phyloP scores from a whole-genome alignment of 2,113 vertebrate species.

The Smithornis capensis region DNA sequence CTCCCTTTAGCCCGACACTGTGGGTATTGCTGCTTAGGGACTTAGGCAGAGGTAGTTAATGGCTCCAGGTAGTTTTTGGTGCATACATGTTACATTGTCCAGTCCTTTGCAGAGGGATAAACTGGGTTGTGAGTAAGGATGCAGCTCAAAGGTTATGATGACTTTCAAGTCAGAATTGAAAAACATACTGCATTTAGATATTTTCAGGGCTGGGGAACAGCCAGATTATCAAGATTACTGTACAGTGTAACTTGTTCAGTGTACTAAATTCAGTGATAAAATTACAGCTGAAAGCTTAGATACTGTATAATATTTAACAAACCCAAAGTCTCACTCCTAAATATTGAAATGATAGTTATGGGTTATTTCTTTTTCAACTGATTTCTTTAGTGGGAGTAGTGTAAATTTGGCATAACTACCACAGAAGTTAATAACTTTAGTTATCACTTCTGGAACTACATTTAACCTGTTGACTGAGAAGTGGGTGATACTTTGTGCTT shows the following conservation, averaged over 20 bases:
- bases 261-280: neutral
- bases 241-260: neutral
- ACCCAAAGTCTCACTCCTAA: neutral
- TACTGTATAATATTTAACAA: neutral
- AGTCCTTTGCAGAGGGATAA: neutral
- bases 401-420: neutral
- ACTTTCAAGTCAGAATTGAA: neutral
- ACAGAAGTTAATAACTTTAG: neutral
- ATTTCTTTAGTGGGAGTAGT: neutral
- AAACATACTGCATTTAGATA: neutral
- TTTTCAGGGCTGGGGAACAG: neutral
- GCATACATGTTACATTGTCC: neutral
- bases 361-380: neutral
- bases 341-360: neutral
- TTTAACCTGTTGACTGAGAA: constrained; percentile 7
- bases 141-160: neutral
- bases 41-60: neutral
- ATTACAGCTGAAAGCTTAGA: neutral
- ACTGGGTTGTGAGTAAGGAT: neutral
- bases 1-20: neutral
- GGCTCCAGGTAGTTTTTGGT: neutral
- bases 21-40: neutral
- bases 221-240: neutral
- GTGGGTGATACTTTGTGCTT: neutral
- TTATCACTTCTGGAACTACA: neutral